Percentiles rank a stretch among this genome's conserved stretches.
phyloP scores from a whole-genome alignment of 2,797 vertebrate genomes.

The Anabas testudineus region DNA sequence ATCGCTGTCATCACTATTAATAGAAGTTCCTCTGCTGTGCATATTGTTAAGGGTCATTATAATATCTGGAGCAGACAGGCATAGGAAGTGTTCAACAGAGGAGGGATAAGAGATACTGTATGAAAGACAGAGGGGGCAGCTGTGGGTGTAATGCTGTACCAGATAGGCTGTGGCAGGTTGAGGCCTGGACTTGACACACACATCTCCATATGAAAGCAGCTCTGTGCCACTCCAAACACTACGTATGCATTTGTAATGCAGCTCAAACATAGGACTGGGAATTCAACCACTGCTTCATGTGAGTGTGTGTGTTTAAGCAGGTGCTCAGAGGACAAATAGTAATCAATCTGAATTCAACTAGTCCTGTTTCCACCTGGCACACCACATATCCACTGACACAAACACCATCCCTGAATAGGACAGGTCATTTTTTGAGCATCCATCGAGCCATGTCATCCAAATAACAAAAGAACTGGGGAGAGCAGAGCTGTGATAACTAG shows the following conservation, averaged over 20 bases:
- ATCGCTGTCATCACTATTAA: slow-evolving; percentile 59
- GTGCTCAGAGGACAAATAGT: slow-evolving; percentile 73
- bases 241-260: slow-evolving; percentile 77
- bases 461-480: slow-evolving; percentile 57
- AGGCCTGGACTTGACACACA: slow-evolving; percentile 47
- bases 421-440: slow-evolving; percentile 36
- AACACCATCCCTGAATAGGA: slow-evolving; percentile 13
- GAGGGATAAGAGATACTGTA: slow-evolving; percentile 31
- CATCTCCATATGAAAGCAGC: slow-evolving; percentile 83
- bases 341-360: slow-evolving; percentile 73
- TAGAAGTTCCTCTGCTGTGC: slow-evolving; percentile 48
- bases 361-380: slow-evolving; percentile 71
- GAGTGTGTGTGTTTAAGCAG: slow-evolving; percentile 69
- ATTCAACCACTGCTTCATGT: slow-evolving; percentile 52
- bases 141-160: slow-evolving; percentile 63
- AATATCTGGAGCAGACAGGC: slow-evolving; percentile 37
- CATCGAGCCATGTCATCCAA: slow-evolving; percentile 32
- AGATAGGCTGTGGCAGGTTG: slow-evolving; percentile 68
- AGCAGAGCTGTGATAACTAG: slow-evolving; percentile 45
- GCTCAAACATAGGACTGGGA: slow-evolving; percentile 72
- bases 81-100: slow-evolving; percentile 31
- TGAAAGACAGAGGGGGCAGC: slow-evolving; percentile 60
- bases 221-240: slow-evolving; percentile 70
- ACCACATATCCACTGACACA: slow-evolving; percentile 28
- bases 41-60: slow-evolving; percentile 49